Evolutionary conservation across 2,113 vertebrate species (phyloP), one percentile per base, ranked within the genome.

Genomic region (Aspiorhynchus laticeps): DNA sequence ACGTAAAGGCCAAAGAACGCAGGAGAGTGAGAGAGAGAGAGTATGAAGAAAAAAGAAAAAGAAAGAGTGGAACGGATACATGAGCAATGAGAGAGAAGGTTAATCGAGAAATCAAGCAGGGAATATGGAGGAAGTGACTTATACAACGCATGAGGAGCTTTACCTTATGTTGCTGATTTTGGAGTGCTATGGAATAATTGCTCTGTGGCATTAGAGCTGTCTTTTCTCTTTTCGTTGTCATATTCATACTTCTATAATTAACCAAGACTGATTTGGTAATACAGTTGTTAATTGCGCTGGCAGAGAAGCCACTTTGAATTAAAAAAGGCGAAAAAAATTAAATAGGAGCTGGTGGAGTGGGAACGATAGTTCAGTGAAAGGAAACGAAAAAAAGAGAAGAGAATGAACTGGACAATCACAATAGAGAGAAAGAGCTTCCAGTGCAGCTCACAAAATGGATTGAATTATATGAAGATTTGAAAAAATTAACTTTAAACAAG

Each of bases 341-440:
- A 80, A 51, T 51, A 15, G 26, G 38, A 67, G 43, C 43, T 53
- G n/a, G 24, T 69, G 63, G 33, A 53, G 8, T 33, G 87, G 51
- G 41, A 75, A 48, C 0, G 17, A 14, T 41, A 91, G 38, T 69
- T 86, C 89, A 91, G 91, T 93, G 87, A 86, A 91, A 80, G 67
- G 28, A 69, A 63, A 69, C 87, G 36, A 43, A 46, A 85, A 8
- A 3, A 3, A 15, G 33, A 1, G 26, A 31, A 79, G 53, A 67
- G 75, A 79, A 67, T 61, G 53, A 71, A 83, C 15, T 33, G 63
- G 26, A 51, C 38, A 51, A 33, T 11, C 6, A 3, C 63, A 67
- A 31, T 9, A 24, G 63, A 83, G 21, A 36, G 46, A 36, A 46
- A 67, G 59, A 31, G 80, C 59, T 28, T 33, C 24, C 26, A 46